Percentiles rank a stretch among this genome's conserved stretches.
Evolutionary conservation across 2,113 vertebrate species (phyloP).

Genomic region (Marmota monax): DNA sequence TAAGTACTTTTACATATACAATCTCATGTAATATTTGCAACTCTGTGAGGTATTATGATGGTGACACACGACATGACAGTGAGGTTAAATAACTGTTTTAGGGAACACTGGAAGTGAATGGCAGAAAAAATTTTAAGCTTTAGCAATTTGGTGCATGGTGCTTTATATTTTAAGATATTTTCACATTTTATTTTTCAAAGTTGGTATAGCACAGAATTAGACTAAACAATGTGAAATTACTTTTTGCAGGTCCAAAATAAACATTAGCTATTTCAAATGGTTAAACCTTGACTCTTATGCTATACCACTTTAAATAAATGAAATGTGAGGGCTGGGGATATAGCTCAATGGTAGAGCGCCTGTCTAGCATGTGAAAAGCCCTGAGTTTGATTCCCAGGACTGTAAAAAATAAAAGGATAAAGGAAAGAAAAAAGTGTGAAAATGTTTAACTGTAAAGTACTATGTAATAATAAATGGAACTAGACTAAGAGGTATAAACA

Average conservation of each 20-base stretch:
- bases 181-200: slow-evolving; percentile 17
- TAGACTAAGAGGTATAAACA: slow-evolving; percentile 24
- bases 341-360: too few relatives aligned
- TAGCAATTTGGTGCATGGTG: background rate
- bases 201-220: background rate
- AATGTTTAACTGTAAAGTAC: background rate
- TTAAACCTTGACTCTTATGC: background rate
- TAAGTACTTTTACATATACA: background rate
- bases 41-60: background rate
- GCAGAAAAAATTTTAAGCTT: slow-evolving; percentile 24
- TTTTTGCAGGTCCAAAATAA: slow-evolving; percentile 5
- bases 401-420: background rate
- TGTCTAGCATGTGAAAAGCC: background rate
- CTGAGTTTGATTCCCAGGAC: background rate
- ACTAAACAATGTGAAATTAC: background rate
- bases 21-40: background rate
- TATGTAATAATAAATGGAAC: background rate
- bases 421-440: slow-evolving; percentile 16
- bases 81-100: slow-evolving; percentile 21
- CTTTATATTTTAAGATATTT: slow-evolving; percentile 21
- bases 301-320: background rate
- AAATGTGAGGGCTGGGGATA: too few relatives aligned
- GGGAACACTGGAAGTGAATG: background rate
- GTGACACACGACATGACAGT: background rate
- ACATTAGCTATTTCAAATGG: background rate